Percentiles rank a stretch among this genome's conserved stretches.
These are phyloP conservation scores for Eleginops maclovinus DNA, from an alignment of 2,113 vertebrate species.

Conservation along the genomic window DNA sequence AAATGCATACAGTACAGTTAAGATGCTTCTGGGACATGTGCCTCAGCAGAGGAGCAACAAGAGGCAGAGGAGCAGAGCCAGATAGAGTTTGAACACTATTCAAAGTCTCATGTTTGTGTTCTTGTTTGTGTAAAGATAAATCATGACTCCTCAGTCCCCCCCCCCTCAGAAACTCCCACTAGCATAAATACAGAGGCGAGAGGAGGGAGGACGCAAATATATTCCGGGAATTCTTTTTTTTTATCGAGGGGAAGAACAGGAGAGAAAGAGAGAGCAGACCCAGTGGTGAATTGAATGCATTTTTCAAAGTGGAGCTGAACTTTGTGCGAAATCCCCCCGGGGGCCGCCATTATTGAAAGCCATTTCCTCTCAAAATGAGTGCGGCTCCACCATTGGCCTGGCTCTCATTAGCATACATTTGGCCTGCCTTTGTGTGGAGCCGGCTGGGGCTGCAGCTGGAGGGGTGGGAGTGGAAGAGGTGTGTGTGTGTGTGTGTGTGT, in stretches of 20 bases:
- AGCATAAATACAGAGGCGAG: conserved; percentile 42
- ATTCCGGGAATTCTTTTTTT: conserved; percentile 56
- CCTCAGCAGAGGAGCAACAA: conserved; percentile 32
- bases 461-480: conserved; percentile 48
- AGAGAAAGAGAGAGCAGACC: conserved; percentile 57
- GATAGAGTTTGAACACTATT: conserved; percentile 44
- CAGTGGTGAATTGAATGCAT: conserved; percentile 77
- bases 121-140: conserved; percentile 64
- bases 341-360: conserved; percentile 80
- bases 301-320: conserved; percentile 80
- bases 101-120: conserved; percentile 46
- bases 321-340: conserved; percentile 75
- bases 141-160: conserved; percentile 41
- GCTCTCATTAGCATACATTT: conserved; percentile 83
- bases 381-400: conserved; percentile 77
- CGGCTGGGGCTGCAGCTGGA: conserved; percentile 73
- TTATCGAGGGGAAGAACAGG: conserved; percentile 2
- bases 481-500: conserved; percentile 16
- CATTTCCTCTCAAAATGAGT: conserved; percentile 85
- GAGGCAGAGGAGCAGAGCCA: conserved; percentile 29
- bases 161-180: conserved; percentile 9
- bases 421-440: conserved; percentile 77
- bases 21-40: conserved; percentile 38
- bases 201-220: conserved; percentile 42
- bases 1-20: conserved; percentile 49